Percentiles rank a stretch among this genome's conserved stretches.
phyloP scores from a whole-genome alignment of 2,113 vertebrate species.

The Columba janthina region DNA sequence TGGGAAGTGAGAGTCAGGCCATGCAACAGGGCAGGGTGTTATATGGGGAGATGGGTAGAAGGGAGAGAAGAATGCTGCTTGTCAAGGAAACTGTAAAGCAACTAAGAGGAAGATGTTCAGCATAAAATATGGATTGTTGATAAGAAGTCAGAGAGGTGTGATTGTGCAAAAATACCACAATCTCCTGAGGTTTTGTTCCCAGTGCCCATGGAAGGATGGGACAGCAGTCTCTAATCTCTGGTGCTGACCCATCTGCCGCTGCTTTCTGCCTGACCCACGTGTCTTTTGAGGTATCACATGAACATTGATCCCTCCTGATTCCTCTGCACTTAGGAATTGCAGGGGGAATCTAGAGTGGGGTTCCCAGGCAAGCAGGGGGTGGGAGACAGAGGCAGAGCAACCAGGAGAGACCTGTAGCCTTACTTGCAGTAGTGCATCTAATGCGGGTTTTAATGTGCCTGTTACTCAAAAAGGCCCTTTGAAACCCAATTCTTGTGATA shows the following conservation, averaged over 20 bases:
- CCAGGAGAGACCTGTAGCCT: neutral
- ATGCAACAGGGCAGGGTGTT: neutral
- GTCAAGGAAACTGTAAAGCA: neutral
- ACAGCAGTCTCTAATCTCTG: neutral
- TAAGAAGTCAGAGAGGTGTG: neutral
- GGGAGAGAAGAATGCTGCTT: neutral
- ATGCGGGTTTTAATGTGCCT: neutral
- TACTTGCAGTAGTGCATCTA: neutral
- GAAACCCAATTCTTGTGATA: neutral
- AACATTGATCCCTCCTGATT: neutral
- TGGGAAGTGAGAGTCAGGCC: neutral
- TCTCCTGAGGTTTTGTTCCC: neutral
- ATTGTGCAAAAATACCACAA: neutral
- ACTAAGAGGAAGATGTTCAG: neutral
- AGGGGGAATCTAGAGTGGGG: neutral
- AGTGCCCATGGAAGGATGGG: accelerated
- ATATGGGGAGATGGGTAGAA: neutral
- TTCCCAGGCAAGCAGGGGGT: neutral
- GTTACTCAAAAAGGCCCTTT: neutral
- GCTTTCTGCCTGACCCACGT: neutral
- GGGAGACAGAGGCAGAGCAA: neutral
- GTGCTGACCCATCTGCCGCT: neutral
- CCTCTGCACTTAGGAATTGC: neutral
- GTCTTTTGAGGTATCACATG: neutral
- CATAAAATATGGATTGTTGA: accelerated